Evolutionary conservation across 2,888 invertebrate genomes (phyloP), one percentile per base, ranked within the genome.

Genomic region (Leptinotarsa juncta): DNA sequence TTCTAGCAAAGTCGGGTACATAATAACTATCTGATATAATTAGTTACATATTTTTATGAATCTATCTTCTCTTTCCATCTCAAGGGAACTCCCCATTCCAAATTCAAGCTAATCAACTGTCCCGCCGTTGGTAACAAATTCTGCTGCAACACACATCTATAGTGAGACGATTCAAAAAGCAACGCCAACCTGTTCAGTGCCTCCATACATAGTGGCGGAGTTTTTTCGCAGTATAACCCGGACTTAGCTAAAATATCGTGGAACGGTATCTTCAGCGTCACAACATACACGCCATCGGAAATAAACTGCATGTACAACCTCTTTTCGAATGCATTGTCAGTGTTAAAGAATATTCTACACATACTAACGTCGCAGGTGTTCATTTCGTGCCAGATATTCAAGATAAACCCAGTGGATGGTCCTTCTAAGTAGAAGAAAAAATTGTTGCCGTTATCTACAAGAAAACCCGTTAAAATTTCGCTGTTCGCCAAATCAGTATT

Each of bases 51-150:
- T 42, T 42, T 20, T 68, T 55, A 68, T 26, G 4, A 32, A 15
- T 55, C 53, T 26, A 55, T 48, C 18, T 60, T 42, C 32, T 70
- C 51, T 65, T 80, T 79, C 81, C 81, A 82, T 65, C 72, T 76
- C n/a, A 79, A 51, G 1, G 85, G 82, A 5, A 85, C 82, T n/a
- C 87, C 87, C 82, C 82, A 87, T 81, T 88, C 87, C 23, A 86
- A n/a, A 77, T 84, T 82, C 48, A 88, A 82, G 78, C 86, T 85
- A 0, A 85, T 62, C 23, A 88, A 76, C 80, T 88, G 86, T 18
- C 81, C 80, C 4, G 82, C 72, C 3, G 83, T 84, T 2, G 87
- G 87, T 70, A 87, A 81, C 51, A 87, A 76, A 66, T 83, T 81
- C 65, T 82, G 79, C 69, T 85, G 83, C 14, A 83, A 70, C 76